Evolutionary conservation across 1,140 invertebrate species (phyloP).

Genomic region (Trichonephila inaurata): DNA sequence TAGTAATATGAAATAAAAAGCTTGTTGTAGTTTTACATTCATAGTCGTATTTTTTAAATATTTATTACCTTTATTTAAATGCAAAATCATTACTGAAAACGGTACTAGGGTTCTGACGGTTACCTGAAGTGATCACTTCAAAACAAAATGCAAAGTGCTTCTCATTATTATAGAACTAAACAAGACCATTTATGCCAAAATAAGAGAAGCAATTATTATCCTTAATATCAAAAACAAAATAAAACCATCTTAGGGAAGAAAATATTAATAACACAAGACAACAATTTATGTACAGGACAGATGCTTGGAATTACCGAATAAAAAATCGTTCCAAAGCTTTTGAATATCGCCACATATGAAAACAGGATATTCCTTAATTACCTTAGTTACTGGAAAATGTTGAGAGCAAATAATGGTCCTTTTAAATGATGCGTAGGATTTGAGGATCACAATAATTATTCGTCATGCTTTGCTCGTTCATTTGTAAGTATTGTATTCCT

Average conservation of each 20-base stretch:
- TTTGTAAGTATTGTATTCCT: slow-evolving; percentile 19
- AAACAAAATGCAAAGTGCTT: neutral
- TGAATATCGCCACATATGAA: neutral
- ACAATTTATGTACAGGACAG: neutral
- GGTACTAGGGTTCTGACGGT: too few relatives aligned
- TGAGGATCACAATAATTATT: slow-evolving; percentile 42
- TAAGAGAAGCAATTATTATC: neutral
- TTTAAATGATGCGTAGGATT: slow-evolving; percentile 42
- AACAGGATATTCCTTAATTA: slow-evolving; percentile 52
- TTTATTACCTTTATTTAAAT: too few relatives aligned
- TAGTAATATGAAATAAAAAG: too few relatives aligned
- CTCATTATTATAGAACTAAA: neutral
- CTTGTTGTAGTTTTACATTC: too few relatives aligned
- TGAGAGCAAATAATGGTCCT: slow-evolving; percentile 34
- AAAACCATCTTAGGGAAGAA: neutral
- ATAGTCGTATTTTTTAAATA: too few relatives aligned
- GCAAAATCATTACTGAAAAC: too few relatives aligned
- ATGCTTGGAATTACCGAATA: neutral
- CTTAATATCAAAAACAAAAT: neutral
- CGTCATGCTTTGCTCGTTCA: slow-evolving; percentile 1
- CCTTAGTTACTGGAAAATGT: slow-evolving; percentile 51
- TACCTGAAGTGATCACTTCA: neutral
- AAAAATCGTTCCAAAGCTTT: neutral
- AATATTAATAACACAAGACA: slow-evolving; percentile 43
- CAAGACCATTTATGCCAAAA: neutral